Evolutionary conservation across 2,797 vertebrate species (phyloP), one percentile per base, ranked within the genome.

Genomic region (Typhlichthys eigenmanni): DNA sequence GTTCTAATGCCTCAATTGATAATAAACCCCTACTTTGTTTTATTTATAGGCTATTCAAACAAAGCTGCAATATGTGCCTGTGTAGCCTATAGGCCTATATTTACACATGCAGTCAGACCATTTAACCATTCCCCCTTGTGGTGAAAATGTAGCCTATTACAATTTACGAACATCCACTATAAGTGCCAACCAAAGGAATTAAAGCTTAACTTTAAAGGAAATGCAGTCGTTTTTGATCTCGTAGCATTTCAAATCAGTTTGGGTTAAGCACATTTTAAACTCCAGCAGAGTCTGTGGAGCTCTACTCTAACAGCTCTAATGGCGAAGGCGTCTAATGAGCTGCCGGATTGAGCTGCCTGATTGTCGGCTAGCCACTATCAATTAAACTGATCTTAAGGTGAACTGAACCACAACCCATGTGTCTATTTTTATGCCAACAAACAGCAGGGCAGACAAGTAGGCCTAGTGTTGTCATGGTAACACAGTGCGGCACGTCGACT

Each of bases 391-490:
- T 66, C 78, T 78, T 76, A 49, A 58, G 13, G 61, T 69, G 74
- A 80, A 57, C 59, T 75, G 62, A 82, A 79, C 75, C 77, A 19
- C 70, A 69, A 72, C 55, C 68, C 50, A n/a, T 32, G 14, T 1
- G 16, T 82, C 84, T 87, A 81, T 85, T 87, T 86, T 78, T 81
- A 75, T 64, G 66, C 49, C 65, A 16, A 32, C 73, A 83, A 78
- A 78, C 73, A 55, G 58, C 58, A 29, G 71, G 72, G 75, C 79
- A 73, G 81, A 71, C 72, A 50, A 69, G 1, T 16, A 29, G 4
- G 24, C 24, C 24, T 29, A 50, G 68, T 17, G 87, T 90, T 19
- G 88, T 85, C 89, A 88, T 90, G 88, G 89, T 83, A 91, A 91
- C 87, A 65, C 50, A 14, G 83, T 80, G 75, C 54, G 48, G 34